Evolutionary conservation across 1,140 invertebrate genomes (phyloP).

Genomic region (Meteorus sp.): DNA sequence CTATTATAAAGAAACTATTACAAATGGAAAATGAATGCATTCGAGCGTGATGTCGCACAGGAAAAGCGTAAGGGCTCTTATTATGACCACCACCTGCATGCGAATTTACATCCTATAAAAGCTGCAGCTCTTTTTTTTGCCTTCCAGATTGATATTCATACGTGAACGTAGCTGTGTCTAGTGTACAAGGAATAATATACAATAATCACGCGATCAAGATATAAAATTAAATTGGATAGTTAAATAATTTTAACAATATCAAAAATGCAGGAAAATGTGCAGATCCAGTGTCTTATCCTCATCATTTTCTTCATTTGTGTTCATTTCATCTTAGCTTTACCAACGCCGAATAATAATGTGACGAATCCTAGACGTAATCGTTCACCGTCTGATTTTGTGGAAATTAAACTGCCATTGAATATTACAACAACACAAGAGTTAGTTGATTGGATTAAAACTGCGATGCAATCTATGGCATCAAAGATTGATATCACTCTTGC

Average conservation of each 20-base stretch:
- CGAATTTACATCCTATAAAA: constrained; percentile 14
- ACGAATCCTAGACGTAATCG: background rate
- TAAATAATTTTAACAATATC: background rate
- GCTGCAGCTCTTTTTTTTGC: background rate
- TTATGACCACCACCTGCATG: background rate
- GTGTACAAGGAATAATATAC: background rate
- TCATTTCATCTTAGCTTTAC: background rate
- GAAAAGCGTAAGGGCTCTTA: constrained; percentile 17
- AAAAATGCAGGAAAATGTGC: constrained; percentile 1
- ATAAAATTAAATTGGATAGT: background rate
- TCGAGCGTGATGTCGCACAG: constrained; percentile 16
- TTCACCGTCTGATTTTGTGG: constrained; percentile 33
- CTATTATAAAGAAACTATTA: no score
- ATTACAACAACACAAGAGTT: constrained; percentile 46
- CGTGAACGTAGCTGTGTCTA: background rate
- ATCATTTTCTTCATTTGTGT: background rate
- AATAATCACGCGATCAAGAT: background rate
- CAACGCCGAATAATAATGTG: background rate
- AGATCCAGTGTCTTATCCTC: background rate
- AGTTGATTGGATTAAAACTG: constrained; percentile 48
- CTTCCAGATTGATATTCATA: background rate
- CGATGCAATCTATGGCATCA: constrained; percentile 50
- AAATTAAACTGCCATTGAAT: constrained; percentile 44
- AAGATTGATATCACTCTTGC: constrained; percentile 47
- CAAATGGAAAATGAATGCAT: constrained; percentile 7